A percentile compares a stretch with the other conserved stretches of the same genome.
These are phyloP conservation scores for Steinernema scapterisci DNA, from an alignment of 2,888 invertebrate genomes.

Conservation along the genomic window DNA sequence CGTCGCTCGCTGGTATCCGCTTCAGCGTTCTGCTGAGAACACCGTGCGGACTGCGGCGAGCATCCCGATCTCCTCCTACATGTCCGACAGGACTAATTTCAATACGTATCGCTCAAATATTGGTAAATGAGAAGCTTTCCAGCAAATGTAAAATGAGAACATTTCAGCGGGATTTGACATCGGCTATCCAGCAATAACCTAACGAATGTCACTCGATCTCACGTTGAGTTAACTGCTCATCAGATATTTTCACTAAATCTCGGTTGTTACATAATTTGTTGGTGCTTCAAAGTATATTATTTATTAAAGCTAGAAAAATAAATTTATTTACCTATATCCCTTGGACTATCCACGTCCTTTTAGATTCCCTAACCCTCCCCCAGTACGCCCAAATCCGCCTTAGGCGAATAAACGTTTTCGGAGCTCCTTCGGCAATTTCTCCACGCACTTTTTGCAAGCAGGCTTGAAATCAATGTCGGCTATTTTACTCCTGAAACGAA, in stretches of 20 bases:
- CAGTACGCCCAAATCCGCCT: neutral
- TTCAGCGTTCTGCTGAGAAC: slow-evolving; percentile 67
- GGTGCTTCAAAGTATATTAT: neutral
- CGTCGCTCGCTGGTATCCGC: slow-evolving; percentile 72
- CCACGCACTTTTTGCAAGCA: slow-evolving; percentile 1
- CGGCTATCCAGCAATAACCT: slow-evolving; percentile 62
- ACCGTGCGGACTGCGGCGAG: neutral
- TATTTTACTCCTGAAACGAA: neutral
- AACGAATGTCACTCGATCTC: neutral
- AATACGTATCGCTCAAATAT: slow-evolving; percentile 15
- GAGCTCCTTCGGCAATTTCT: slow-evolving; percentile 18
- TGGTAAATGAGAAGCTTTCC: neutral
- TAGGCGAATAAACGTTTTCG: neutral
- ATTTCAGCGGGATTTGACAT: slow-evolving; percentile 57
- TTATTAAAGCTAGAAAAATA: slow-evolving; percentile 1
- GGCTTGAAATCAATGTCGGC: slow-evolving; percentile 9
- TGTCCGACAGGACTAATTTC: slow-evolving; percentile 17
- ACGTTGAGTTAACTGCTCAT: no score
- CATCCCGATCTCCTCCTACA: slow-evolving; percentile 30
- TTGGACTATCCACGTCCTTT: no score
- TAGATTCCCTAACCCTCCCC: no score
- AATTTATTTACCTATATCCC: neutral
- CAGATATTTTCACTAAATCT: no score
- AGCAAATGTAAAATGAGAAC: no score
- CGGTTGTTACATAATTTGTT: neutral